Evolutionary conservation across 2,888 invertebrate genomes (phyloP), one percentile per base, ranked within the genome.

Genomic region (Rotaria socialis): DNA sequence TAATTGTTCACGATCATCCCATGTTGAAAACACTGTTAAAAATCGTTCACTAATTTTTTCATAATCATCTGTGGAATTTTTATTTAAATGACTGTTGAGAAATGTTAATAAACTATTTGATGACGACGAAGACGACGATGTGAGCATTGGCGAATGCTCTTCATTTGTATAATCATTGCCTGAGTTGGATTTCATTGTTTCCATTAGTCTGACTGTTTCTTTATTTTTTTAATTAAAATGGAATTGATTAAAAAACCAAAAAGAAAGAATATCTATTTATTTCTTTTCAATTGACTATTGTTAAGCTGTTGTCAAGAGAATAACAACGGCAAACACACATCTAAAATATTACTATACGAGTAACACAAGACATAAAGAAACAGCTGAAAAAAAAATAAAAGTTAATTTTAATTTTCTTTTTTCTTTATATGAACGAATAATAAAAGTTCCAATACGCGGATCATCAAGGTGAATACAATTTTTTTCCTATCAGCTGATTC

Each of bases 1-100:
- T 91, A 98, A 95, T 93, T 97, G 96, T 90, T 97, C 96, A 85
- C 94, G 94, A 92, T 97, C 96, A 93, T 89, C 89, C 91, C 91
- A 91, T 41, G 88, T 88, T 60, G 90, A 90, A 89, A 92, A 92
- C 47, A 10, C 47, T 3, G 43, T 24, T n/a, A 80, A 11, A 47
- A 80, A 47, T 3, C n/a, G 43, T 47, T 80, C 80, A 80, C 47
- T 43, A 11, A 24, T n/a, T 80, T 47, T 47, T 80, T 80, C 47
- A 47, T 47, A 80, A 24, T 80, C 80, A 47, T 19, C 0, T 80
- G 80, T 80, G 24, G 47, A 47, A 47, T 8, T 47, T n/a, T 47
- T 80, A 80, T 19, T 22, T 8, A 24, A 24, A 41, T 75, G 43
- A 8, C 8, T 43, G 24, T 80, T 80, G 10, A 80, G 11, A 22